Conservation (phyloP, 1,140 invertebrate genomes). For the Drosophila cardini region DNA sequence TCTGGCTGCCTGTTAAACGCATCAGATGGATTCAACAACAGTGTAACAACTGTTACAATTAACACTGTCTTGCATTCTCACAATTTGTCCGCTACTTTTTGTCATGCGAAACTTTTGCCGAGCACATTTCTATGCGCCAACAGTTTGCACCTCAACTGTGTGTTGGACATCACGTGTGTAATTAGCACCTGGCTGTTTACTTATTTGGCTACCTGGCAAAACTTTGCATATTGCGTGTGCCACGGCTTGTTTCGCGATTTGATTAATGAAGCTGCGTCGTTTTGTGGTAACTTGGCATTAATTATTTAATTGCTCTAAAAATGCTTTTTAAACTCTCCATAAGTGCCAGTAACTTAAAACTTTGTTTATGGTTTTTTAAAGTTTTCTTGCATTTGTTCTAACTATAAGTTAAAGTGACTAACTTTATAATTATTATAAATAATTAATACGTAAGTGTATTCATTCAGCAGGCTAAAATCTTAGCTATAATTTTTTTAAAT, state of each 20-base stretch:
- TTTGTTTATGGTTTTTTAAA: background rate
- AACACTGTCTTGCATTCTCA: constrained; percentile 56
- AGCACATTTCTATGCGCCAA: constrained; percentile 43
- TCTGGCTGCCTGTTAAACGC: constrained; percentile 47
- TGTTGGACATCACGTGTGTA: constrained; percentile 56
- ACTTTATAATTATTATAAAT: background rate
- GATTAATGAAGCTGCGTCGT: constrained; percentile 63
- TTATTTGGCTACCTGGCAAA: constrained; percentile 46
- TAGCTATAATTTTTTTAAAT: no score
- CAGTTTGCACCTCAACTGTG: constrained; percentile 33
- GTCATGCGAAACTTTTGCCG: constrained; percentile 44
- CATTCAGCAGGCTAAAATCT: no score
- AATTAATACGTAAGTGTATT: no score
- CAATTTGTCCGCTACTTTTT: constrained; percentile 35
- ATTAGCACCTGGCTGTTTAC: constrained; percentile 69
- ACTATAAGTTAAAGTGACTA: no score
- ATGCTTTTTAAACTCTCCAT: constrained; percentile 14
- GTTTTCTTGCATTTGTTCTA: background rate
- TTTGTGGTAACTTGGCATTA: constrained; percentile 50
- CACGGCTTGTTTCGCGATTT: constrained; percentile 29
- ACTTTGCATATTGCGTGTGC: constrained; percentile 51
- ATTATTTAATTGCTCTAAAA: constrained; percentile 61
- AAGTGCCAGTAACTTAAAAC: background rate
- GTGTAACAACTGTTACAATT: constrained; percentile 71
- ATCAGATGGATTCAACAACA: constrained; percentile 44